Percentiles rank a stretch among this genome's conserved stretches.
These are phyloP conservation scores for Saguinus imperator DNA, from an alignment of 2,113 vertebrate genomes.

Conservation along the genomic window DNA sequence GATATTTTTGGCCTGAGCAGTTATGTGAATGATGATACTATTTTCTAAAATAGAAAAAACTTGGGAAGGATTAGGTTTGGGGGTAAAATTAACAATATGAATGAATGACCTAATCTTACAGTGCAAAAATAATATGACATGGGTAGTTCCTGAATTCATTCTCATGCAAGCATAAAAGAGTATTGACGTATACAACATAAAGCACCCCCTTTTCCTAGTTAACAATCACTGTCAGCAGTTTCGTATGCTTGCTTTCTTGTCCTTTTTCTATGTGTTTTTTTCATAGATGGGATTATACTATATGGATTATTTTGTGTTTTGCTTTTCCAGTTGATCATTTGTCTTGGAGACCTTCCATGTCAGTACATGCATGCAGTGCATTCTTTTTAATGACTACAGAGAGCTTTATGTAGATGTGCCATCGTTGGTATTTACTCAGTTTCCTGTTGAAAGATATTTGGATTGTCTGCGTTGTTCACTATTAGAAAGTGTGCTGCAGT, in stretches of 20 bases:
- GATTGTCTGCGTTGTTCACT: not conserved
- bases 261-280: not conserved
- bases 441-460: not conserved
- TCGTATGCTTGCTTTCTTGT: not conserved
- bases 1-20: not conserved
- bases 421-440: not conserved
- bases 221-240: not conserved
- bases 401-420: not conserved
- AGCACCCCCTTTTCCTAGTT: not conserved
- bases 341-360: not conserved
- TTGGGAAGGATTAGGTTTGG: constrained; percentile 8
- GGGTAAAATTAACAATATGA: not conserved
- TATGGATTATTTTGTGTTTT: not conserved
- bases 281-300: not conserved
- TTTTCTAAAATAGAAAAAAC: constrained; percentile 15
- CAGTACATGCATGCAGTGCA: not conserved
- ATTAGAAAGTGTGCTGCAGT: not conserved
- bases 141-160: not conserved
- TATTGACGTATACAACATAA: not conserved
- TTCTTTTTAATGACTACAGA: constrained; percentile 7
- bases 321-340: not conserved
- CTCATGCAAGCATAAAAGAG: not conserved
- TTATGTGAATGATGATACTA: constrained; percentile 28
- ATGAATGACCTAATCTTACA: not conserved
- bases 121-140: not conserved